A percentile compares a stretch with the other conserved stretches of the same genome.
Conservation (phyloP, 2,797 vertebrate genomes). For the Scolopax bukidnonensis region DNA sequence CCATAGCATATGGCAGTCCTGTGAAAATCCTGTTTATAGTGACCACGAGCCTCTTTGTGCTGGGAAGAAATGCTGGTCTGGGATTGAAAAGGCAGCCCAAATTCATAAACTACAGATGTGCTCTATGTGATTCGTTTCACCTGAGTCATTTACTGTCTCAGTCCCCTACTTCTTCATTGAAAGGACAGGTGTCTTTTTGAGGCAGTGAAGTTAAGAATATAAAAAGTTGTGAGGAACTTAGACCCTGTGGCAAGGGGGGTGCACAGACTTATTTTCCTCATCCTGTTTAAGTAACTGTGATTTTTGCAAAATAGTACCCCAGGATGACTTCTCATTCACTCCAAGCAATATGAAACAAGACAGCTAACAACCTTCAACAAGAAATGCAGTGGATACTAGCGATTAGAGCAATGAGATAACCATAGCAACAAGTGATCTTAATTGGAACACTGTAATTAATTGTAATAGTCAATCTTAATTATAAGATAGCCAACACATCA, state of each 20-base stretch:
- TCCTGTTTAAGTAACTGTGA: not conserved
- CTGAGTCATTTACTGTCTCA: not conserved
- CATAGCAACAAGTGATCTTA: not conserved
- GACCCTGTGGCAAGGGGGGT: not conserved
- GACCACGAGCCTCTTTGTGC: not conserved
- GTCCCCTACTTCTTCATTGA: not conserved
- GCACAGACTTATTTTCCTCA: not conserved
- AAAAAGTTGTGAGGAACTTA: not conserved
- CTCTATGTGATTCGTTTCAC: not conserved
- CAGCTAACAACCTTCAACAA: not conserved
- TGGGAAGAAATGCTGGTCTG: not conserved
- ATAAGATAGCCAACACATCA: not conserved
- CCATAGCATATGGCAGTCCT: not conserved
- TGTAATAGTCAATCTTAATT: not conserved
- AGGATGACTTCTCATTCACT: not conserved
- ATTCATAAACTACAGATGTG: not conserved
- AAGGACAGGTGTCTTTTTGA: not conserved
- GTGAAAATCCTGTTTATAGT: not conserved
- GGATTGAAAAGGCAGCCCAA: not conserved
- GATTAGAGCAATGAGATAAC: not conserved
- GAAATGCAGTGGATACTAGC: accelerated
- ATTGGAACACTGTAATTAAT: not conserved
- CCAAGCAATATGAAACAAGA: not conserved
- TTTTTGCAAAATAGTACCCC: not conserved
- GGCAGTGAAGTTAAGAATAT: not conserved